Conservation (phyloP, 2,113 vertebrate genomes). For the Tragelaphus buxtoni region DNA sequence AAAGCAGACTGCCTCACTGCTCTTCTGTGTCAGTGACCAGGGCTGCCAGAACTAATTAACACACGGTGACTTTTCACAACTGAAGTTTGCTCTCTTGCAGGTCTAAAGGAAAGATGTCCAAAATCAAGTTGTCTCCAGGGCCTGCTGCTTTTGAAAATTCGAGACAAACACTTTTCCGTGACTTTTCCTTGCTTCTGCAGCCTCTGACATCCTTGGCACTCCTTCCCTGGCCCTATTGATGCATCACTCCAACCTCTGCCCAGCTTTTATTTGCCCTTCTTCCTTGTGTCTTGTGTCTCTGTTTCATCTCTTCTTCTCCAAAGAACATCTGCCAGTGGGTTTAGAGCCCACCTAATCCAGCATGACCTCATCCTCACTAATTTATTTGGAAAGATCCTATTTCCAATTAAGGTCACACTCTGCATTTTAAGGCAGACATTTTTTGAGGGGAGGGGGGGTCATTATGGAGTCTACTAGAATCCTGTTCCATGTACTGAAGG, state of each 20-base stretch:
- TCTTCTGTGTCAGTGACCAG: background rate
- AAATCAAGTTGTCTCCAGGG: background rate
- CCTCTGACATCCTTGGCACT: background rate
- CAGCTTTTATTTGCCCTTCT: background rate
- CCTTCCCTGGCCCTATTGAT: background rate
- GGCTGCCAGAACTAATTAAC: background rate
- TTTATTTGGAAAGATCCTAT: background rate
- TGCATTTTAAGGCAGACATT: background rate
- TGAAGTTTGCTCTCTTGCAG: background rate
- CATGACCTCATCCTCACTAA: background rate
- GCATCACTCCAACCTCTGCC: background rate
- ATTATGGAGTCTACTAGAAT: background rate
- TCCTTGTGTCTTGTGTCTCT: background rate
- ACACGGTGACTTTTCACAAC: background rate
- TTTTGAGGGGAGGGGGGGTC: background rate
- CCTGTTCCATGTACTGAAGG: background rate
- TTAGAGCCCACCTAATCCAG: background rate
- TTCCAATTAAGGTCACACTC: background rate
- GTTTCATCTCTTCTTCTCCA: background rate
- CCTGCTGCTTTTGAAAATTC: background rate
- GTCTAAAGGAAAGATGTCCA: background rate
- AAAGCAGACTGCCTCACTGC: background rate
- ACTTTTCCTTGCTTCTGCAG: background rate
- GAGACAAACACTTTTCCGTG: background rate
- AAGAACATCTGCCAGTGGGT: background rate